These are phyloP conservation scores for Taurulus bubalis DNA, from an alignment of 2,113 vertebrate genomes.

Conservation along the genomic window DNA sequence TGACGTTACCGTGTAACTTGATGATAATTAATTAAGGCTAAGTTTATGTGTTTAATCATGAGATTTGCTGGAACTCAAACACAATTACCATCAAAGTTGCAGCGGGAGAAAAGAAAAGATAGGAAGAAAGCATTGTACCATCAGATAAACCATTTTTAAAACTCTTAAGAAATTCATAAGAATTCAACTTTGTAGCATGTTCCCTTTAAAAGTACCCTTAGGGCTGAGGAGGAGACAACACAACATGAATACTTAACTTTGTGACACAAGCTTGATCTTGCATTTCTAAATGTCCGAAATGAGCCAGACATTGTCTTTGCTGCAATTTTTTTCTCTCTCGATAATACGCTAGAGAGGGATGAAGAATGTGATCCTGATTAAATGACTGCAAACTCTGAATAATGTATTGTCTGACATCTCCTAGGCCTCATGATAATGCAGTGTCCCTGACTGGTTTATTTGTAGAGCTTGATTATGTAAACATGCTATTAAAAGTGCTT, in stretches of 20 bases:
- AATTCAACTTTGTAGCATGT: background rate
- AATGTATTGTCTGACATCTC: background rate
- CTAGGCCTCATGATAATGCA: background rate
- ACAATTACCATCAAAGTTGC: background rate
- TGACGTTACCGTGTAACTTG: background rate
- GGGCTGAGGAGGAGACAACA: background rate
- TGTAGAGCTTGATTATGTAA: background rate
- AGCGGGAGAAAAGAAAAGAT: background rate
- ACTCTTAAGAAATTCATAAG: background rate
- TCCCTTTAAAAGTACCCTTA: background rate
- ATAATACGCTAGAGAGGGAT: slow-evolving; percentile 1
- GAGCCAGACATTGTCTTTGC: slow-evolving; percentile 5
- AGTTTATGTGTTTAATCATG: background rate
- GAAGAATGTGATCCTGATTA: slow-evolving; percentile 17
- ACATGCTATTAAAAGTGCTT: background rate
- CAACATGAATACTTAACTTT: slow-evolving; percentile 2
- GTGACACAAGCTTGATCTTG: background rate
- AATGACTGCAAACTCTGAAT: slow-evolving; percentile 34
- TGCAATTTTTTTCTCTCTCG: background rate
- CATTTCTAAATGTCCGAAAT: slow-evolving; percentile 9
- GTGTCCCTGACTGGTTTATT: background rate
- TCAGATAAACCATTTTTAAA: background rate
- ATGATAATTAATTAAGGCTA: slow-evolving; percentile 19
- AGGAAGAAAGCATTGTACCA: background rate
- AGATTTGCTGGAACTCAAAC: background rate